phyloP scores from a whole-genome alignment of 2,888 invertebrate genomes.

The Theristus sp. region DNA sequence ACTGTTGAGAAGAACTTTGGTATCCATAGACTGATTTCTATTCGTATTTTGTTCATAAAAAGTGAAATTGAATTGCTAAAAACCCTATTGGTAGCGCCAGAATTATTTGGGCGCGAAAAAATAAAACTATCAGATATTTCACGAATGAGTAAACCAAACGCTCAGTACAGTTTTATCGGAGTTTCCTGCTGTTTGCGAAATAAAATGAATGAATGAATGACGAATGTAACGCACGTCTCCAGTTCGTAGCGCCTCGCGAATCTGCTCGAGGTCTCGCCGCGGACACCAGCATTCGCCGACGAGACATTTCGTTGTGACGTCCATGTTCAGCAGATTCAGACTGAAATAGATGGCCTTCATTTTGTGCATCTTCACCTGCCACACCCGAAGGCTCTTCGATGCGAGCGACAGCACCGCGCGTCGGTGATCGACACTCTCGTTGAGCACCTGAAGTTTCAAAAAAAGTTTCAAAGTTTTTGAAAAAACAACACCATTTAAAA shows the following conservation, averaged over 20 bases:
- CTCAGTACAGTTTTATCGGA: too few relatives aligned
- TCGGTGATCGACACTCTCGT: conserved; percentile 90
- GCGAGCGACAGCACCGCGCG: conserved; percentile 87
- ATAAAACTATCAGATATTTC: too few relatives aligned
- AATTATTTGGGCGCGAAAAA: too few relatives aligned
- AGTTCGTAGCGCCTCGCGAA: conserved; percentile 66
- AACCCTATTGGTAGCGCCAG: too few relatives aligned
- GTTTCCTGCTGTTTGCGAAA: too few relatives aligned
- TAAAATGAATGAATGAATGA: background rate
- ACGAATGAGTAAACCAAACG: too few relatives aligned
- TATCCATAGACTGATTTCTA: too few relatives aligned
- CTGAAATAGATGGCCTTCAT: conserved; percentile 97
- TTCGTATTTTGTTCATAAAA: too few relatives aligned
- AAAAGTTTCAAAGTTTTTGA: too few relatives aligned
- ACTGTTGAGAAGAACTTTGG: too few relatives aligned
- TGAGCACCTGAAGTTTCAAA: conserved; percentile 49
- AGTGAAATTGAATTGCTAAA: too few relatives aligned
- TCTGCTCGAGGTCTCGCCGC: conserved; percentile 62
- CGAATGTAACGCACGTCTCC: conserved; percentile 56
- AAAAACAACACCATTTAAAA: too few relatives aligned
- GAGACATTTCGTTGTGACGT: conserved; percentile 93
- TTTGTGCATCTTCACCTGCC: conserved; percentile 87
- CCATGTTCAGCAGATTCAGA: conserved; percentile 87
- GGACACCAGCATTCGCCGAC: conserved; percentile 97
- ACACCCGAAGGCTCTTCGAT: conserved; percentile 87